Evolutionary conservation across 2,113 vertebrate species (phyloP), one percentile per base, ranked within the genome.

Genomic region (Podarcis muralis): DNA sequence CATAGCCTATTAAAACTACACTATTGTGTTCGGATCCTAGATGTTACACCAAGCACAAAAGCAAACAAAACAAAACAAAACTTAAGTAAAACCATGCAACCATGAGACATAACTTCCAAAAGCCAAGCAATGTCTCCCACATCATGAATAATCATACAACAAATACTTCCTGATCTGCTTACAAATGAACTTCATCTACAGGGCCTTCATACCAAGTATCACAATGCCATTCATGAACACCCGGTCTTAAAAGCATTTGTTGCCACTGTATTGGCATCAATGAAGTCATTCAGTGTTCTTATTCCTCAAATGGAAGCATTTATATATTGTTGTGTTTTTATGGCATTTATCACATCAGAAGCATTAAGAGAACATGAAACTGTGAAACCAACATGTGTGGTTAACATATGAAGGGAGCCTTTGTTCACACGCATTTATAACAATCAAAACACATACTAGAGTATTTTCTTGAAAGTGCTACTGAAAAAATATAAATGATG

Each of bases 31-130:
- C 53, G 79, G 43, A 40, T 2, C 30, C 87, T 5, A 27, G 9
- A 83, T 90, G 18, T 37, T 69, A 12, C 16, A n/a, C 16, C 75
- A 90, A 35, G 8, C 71, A n/a, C 30, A 86, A 75, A 72, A 65
- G 30, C 66, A 90, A 87, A 89, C 89, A 83, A 91, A 3, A 25
- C 83, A 83, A 30, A 81, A 53, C n/a, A 7, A 53, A 74, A 48
- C 43, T 48, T 48, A 3, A 86, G 2, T 83, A 91, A 86, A 77
- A 12, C 27, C 80, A 88, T 48, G 87, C 87, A 82, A 23, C 4
- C 66, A 62, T 25, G 77, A 62, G 48, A 74, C 9, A 74, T 37
- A 75, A 30, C 7, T 35, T 43, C 48, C 35, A 40, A 74, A 75
- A 88, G 80, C 57, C 80, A 88, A 65, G 15, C 35, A 53, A n/a